Percentiles rank a stretch among this genome's conserved stretches.
These are phyloP conservation scores for Pegea sp. DNA, from an alignment of 23 tunicate genomes.

Conservation along the genomic window DNA sequence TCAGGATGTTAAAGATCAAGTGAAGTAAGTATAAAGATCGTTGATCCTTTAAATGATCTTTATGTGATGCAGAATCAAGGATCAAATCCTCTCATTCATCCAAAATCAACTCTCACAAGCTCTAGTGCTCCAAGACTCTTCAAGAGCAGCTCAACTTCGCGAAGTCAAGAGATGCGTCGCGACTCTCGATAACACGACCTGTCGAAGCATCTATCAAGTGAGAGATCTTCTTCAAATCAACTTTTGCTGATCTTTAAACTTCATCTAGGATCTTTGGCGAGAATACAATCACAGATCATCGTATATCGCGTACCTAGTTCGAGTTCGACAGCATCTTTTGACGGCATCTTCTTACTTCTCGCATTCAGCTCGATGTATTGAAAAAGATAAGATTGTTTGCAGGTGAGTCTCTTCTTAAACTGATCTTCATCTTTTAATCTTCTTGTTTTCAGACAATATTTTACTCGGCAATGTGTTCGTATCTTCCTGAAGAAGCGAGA, in stretches of 20 bases:
- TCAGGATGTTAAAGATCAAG: too few relatives aligned
- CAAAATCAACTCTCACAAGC: constrained; percentile 59
- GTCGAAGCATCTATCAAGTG: constrained; percentile 19
- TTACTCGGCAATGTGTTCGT: constrained; percentile 47
- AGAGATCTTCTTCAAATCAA: neutral
- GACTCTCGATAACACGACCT: constrained; percentile 27
- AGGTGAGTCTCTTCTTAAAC: constrained; percentile 13
- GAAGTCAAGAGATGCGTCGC: constrained; percentile 50
- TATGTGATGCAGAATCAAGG: too few relatives aligned
- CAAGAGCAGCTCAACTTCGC: constrained; percentile 40
- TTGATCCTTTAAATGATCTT: too few relatives aligned
- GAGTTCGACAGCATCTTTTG: constrained; percentile 61
- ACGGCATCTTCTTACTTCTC: constrained; percentile 37
- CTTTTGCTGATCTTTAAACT: neutral
- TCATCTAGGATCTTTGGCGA: constrained; percentile 19
- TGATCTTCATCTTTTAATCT: neutral
- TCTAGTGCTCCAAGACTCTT: constrained; percentile 25
- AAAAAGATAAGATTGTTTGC: constrained; percentile 52
- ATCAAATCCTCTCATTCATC: constrained; percentile 49
- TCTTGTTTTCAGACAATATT: constrained; percentile 23
- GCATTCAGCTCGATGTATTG: constrained; percentile 35
- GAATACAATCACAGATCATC: constrained; percentile 59
- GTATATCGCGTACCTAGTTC: constrained; percentile 52
- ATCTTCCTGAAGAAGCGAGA: constrained; percentile 39
- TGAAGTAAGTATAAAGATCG: too few relatives aligned